Evolutionary conservation across 2,888 invertebrate species (phyloP).

Genomic region (Orchesellides sinensis): DNA sequence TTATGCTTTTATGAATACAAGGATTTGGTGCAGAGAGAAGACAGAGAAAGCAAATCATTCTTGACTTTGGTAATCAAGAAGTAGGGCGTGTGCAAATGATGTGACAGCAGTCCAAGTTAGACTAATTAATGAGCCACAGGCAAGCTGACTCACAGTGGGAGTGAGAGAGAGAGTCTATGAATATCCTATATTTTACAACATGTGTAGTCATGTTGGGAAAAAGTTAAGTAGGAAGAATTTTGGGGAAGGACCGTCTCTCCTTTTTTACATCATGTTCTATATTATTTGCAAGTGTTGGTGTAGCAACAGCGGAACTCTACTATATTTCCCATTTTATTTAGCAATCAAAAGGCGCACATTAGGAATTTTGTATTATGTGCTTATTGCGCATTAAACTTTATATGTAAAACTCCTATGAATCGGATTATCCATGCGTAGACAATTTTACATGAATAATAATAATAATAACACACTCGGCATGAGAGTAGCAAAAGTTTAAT

Average conservation of each 20-base stretch:
- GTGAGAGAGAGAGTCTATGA: constrained; percentile 31
- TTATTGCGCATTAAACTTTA: no score
- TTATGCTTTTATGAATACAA: constrained; percentile 1
- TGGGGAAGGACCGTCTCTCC: no score
- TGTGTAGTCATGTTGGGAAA: constrained; percentile 36
- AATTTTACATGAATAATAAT: neutral
- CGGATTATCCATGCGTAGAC: no score
- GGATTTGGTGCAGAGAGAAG: constrained; percentile 26
- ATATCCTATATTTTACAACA: constrained; percentile 57
- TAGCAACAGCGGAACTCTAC: no score
- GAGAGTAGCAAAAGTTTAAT: neutral
- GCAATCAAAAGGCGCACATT: no score
- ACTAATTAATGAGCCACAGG: constrained; percentile 66
- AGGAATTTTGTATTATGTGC: no score
- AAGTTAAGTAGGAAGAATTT: no score
- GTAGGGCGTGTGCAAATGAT: constrained; percentile 65
- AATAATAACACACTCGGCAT: neutral
- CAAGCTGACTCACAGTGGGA: constrained; percentile 54
- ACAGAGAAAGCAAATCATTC: constrained; percentile 54
- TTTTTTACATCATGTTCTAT: no score
- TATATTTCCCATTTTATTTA: no score
- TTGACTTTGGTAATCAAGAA: constrained; percentile 63
- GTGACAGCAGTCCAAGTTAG: constrained; percentile 62
- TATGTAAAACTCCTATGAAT: no score
- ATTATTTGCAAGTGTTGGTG: no score